phyloP scores from a whole-genome alignment of 2,797 vertebrate species.

The Delichon dasypus region DNA sequence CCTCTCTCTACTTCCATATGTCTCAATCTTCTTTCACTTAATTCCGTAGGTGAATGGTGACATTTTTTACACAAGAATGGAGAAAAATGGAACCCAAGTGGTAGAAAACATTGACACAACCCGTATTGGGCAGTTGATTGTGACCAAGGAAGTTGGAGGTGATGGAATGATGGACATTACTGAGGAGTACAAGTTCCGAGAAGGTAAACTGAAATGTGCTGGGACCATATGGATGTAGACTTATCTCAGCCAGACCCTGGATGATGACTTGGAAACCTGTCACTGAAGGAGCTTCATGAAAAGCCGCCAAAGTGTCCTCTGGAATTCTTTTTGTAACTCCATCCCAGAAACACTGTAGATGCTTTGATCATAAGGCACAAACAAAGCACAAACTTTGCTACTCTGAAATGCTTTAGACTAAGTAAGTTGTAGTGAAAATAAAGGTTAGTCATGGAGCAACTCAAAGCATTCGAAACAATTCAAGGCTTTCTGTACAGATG shows the following conservation, averaged over 20 bases:
- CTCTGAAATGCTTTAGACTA: neutral
- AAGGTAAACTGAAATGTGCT: conserved; percentile 78
- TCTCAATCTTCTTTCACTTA: neutral
- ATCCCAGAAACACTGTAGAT: neutral
- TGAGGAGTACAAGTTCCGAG: conserved; percentile 90
- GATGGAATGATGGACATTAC: conserved; percentile 84
- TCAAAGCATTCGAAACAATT: neutral
- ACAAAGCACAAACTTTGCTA: neutral
- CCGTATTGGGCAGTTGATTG: conserved; percentile 85
- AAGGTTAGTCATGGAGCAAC: neutral
- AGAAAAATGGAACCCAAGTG: conserved; percentile 81
- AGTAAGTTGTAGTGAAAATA: neutral
- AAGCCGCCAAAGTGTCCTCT: neutral
- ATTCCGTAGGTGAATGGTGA: conserved; percentile 91
- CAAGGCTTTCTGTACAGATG: neutral
- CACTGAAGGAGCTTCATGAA: neutral
- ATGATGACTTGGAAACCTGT: neutral
- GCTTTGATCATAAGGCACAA: neutral
- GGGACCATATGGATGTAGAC: neutral
- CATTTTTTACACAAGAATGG: conserved; percentile 84
- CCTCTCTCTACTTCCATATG: neutral
- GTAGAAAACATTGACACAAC: conserved; percentile 78
- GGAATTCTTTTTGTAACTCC: neutral
- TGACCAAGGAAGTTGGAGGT: conserved; percentile 86
- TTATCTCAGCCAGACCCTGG: neutral